Evolutionary conservation across 2,888 invertebrate genomes (phyloP).

Genomic region (Luperina nickerlii): DNA sequence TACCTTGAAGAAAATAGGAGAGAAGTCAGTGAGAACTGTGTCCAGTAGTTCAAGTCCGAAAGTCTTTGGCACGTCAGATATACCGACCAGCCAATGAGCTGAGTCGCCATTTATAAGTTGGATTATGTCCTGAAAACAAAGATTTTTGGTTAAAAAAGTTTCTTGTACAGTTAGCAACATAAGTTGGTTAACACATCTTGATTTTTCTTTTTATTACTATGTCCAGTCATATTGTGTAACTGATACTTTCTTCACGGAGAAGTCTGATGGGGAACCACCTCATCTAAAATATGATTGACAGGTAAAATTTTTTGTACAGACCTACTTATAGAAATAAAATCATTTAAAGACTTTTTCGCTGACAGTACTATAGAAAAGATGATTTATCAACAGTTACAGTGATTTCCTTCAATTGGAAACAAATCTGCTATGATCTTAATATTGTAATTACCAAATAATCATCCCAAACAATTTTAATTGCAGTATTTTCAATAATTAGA

Average conservation of each 20-base stretch:
- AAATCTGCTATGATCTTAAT: background rate
- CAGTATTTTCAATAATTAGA: too few relatives aligned
- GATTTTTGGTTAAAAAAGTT: background rate
- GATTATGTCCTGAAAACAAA: constrained; percentile 95
- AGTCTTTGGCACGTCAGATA: constrained; percentile 99
- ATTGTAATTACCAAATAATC: background rate
- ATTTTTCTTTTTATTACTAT: too few relatives aligned
- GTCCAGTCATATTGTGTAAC: too few relatives aligned
- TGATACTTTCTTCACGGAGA: too few relatives aligned
- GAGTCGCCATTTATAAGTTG: constrained; percentile 99
- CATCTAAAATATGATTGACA: too few relatives aligned
- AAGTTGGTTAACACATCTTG: too few relatives aligned
- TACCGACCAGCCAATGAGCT: constrained; percentile 98
- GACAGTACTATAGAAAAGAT: background rate
- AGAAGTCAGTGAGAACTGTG: constrained; percentile 96
- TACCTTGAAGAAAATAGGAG: constrained; percentile 96
- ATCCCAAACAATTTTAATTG: too few relatives aligned
- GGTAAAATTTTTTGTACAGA: too few relatives aligned
- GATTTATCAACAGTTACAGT: background rate
- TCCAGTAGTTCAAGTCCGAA: constrained; percentile 99
- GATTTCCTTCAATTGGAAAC: background rate
- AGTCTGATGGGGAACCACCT: too few relatives aligned
- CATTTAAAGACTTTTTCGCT: background rate
- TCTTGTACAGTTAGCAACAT: background rate
- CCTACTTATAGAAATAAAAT: too few relatives aligned